phyloP scores from a whole-genome alignment of 2,113 vertebrate species.

The Scomber japonicus region DNA sequence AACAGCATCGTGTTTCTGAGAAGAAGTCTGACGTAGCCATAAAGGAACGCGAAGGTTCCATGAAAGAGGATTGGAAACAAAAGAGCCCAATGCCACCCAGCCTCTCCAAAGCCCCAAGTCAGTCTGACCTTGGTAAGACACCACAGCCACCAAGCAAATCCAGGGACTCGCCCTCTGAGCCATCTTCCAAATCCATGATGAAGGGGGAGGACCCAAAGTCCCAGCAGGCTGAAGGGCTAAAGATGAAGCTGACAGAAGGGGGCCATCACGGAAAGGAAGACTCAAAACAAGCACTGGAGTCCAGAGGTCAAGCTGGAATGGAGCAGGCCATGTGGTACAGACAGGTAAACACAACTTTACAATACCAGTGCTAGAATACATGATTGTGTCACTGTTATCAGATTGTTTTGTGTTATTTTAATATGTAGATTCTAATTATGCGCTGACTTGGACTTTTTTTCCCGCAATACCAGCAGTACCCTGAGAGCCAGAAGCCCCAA shows the following conservation, averaged over 20 bases:
- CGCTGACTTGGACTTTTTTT: slow-evolving; percentile 61
- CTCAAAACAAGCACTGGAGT: slow-evolving; percentile 88
- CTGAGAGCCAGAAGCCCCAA: slow-evolving; percentile 92
- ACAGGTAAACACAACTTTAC: slow-evolving; percentile 89
- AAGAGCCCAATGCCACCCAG: slow-evolving; percentile 91
- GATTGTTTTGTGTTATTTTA: slow-evolving; percentile 9
- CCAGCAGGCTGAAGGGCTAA: slow-evolving; percentile 92
- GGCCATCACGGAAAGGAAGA: slow-evolving; percentile 94
- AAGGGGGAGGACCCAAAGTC: slow-evolving; percentile 93
- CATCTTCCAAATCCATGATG: slow-evolving; percentile 91
- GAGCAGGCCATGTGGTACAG: slow-evolving; percentile 97
- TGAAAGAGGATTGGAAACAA: slow-evolving; percentile 98
- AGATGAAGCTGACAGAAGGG: slow-evolving; percentile 93
- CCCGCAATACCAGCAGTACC: slow-evolving; percentile 89
- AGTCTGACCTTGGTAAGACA: slow-evolving; percentile 91
- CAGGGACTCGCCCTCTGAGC: slow-evolving; percentile 89
- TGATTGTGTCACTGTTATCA: slow-evolving; percentile 4
- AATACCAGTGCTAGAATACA: background rate
- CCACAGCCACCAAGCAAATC: slow-evolving; percentile 87
- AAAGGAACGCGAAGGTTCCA: slow-evolving; percentile 90
- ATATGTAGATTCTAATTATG: background rate
- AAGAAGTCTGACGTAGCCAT: slow-evolving; percentile 91
- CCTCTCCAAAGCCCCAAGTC: slow-evolving; percentile 93
- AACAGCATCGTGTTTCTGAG: slow-evolving; percentile 90
- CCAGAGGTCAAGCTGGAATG: slow-evolving; percentile 90